Conservation (phyloP, 2,888 invertebrate genomes). For the Pseudoips prasinana region DNA sequence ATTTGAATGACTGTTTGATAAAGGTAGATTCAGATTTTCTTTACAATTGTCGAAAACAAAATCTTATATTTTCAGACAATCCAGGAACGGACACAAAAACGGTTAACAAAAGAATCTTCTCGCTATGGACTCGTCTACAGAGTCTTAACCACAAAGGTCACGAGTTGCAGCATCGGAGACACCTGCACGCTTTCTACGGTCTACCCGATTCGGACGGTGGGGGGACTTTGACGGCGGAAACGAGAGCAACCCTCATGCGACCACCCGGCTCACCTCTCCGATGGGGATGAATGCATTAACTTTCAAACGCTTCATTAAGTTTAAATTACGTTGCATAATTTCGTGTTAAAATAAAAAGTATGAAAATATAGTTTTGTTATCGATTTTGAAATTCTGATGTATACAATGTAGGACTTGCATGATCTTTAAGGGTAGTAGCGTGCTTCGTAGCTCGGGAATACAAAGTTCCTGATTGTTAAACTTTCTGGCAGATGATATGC, state of each 20-base stretch:
- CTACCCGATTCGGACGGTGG: conserved; percentile 56
- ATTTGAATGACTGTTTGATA: too few species aligned
- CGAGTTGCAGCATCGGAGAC: conserved; percentile 66
- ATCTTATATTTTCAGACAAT: conserved; percentile 44
- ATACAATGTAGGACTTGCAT: not conserved
- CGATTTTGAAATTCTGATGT: not conserved
- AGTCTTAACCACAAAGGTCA: conserved; percentile 68
- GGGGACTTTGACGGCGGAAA: conserved; percentile 63
- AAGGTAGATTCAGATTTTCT: too few species aligned
- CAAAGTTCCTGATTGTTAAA: not conserved
- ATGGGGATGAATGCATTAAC: conserved; percentile 59
- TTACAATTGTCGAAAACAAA: too few species aligned
- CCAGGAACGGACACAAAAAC: conserved; percentile 42
- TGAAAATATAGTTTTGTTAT: conserved; percentile 6
- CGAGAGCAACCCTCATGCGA: conserved; percentile 63
- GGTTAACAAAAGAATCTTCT: conserved; percentile 68
- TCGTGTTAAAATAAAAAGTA: conserved; percentile 22
- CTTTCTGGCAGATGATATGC: not conserved
- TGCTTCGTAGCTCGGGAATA: not conserved
- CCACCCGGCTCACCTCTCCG: conserved; percentile 74
- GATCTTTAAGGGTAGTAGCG: not conserved
- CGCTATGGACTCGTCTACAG: conserved; percentile 72
- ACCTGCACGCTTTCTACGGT: conserved; percentile 66
- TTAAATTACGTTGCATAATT: conserved; percentile 23
- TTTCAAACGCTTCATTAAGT: conserved; percentile 18